phyloP scores from a whole-genome alignment of 2,113 vertebrate genomes.

The Pelmatolapia mariae region DNA sequence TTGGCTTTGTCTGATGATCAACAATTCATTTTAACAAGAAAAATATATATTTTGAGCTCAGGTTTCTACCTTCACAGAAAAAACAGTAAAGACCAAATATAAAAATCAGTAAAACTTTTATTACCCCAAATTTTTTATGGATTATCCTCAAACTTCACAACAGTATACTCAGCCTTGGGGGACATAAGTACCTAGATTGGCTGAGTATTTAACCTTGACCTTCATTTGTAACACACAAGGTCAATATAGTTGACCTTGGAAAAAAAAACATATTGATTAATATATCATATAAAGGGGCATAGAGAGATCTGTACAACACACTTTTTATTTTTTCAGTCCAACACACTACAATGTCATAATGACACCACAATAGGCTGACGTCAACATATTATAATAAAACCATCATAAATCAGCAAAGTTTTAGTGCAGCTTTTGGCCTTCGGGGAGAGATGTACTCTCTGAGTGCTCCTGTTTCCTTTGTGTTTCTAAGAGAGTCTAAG shows the following conservation, averaged over 20 bases:
- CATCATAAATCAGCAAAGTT: neutral
- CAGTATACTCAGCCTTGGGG: neutral
- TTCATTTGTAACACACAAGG: neutral
- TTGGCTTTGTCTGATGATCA: neutral
- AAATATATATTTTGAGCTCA: neutral
- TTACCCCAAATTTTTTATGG: neutral
- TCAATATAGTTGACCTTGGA: neutral
- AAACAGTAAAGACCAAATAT: neutral
- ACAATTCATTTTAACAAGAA: neutral
- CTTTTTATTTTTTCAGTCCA: neutral
- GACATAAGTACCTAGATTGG: neutral
- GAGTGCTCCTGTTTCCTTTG: neutral
- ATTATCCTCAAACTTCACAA: neutral
- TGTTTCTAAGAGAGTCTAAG: neutral
- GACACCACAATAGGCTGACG: neutral
- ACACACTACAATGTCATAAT: neutral
- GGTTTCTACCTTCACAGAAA: neutral
- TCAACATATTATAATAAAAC: neutral
- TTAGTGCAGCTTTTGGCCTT: neutral
- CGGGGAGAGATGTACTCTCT: neutral
- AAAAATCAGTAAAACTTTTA: neutral
- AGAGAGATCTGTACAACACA: neutral
- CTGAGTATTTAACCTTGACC: neutral
- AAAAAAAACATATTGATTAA: neutral
- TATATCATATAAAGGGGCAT: neutral